These are phyloP conservation scores for Drosophila ochracea DNA, from an alignment of 2,888 invertebrate genomes.

Conservation along the genomic window DNA sequence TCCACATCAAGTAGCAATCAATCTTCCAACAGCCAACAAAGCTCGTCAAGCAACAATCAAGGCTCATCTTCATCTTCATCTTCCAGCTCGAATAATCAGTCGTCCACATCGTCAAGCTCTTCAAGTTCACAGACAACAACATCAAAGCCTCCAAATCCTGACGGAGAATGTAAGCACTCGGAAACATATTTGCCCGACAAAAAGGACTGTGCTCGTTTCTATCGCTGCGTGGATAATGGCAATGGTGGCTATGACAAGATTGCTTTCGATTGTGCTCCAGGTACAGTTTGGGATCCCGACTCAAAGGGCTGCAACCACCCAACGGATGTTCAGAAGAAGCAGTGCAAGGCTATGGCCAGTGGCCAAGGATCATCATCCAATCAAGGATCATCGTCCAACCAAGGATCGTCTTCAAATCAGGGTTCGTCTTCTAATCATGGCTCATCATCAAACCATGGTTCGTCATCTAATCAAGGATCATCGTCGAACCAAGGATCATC, in stretches of 20 bases:
- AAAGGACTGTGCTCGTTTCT: conserved; percentile 88
- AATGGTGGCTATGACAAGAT: conserved; percentile 87
- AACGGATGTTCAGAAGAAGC: conserved; percentile 79
- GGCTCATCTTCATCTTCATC: conserved; percentile 32
- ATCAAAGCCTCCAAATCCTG: conserved; percentile 71
- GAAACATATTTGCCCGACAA: conserved; percentile 85
- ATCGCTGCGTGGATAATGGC: conserved; percentile 89
- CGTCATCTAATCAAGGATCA: conserved; percentile 21
- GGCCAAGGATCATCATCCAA: conserved; percentile 33
- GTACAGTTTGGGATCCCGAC: conserved; percentile 88
- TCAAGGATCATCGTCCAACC: conserved; percentile 10
- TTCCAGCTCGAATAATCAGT: conserved; percentile 49
- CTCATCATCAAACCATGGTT: conserved; percentile 4
- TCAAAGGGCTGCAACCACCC: conserved; percentile 83
- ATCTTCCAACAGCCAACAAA: conserved; percentile 28
- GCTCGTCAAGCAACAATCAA: conserved; percentile 29
- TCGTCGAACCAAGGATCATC: conserved; percentile 13
- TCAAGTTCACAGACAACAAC: conserved; percentile 28
- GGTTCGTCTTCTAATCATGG: conserved; percentile 17
- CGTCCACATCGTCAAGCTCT: conserved; percentile 37
- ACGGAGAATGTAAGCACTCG: conserved; percentile 84
- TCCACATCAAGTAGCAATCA: conserved; percentile 50
- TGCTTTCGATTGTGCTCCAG: conserved; percentile 88
- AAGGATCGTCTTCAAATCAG: conserved; percentile 28
- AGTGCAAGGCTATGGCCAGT: conserved; percentile 78